Evolutionary conservation across 2,797 vertebrate species (phyloP).

Genomic region (Arnoldichthys spilopterus): DNA sequence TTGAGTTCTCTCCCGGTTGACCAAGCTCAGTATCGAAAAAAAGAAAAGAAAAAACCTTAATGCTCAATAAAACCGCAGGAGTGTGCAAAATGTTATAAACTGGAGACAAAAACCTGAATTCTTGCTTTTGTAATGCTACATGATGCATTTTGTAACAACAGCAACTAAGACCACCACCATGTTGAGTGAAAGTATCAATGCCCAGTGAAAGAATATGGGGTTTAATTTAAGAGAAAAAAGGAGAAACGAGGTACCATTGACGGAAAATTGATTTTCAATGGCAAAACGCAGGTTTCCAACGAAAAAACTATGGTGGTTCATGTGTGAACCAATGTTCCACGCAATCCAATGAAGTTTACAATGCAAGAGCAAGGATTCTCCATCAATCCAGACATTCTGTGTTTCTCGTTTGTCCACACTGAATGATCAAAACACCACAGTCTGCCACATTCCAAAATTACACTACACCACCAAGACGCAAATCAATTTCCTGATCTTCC

Average conservation of each 20-base stretch:
- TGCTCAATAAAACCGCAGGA: conserved; percentile 41
- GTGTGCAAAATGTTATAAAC: conserved; percentile 43
- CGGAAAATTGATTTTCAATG: background rate
- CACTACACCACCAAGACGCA: background rate
- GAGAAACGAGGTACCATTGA: background rate
- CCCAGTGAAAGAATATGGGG: background rate
- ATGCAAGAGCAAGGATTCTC: background rate
- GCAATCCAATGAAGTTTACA: background rate
- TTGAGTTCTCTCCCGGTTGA: background rate
- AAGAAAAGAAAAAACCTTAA: conserved; percentile 28
- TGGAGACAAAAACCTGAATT: conserved; percentile 47
- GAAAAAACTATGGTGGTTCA: background rate
- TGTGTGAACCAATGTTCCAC: background rate
- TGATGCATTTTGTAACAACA: conserved; percentile 42
- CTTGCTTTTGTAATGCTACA: conserved; percentile 56
- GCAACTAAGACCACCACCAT: conserved; percentile 29
- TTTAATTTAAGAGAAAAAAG: background rate
- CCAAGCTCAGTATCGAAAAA: conserved; percentile 7
- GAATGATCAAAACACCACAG: background rate
- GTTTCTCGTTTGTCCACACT: background rate
- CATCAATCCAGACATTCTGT: background rate
- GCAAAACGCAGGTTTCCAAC: background rate
- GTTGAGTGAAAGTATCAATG: conserved; percentile 15
- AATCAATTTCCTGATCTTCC: background rate
- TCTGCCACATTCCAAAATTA: background rate